A percentile compares a stretch with the other conserved stretches of the same genome.
These are phyloP conservation scores for Tyto alba DNA, from an alignment of 2,113 vertebrate species.

Conservation along the genomic window DNA sequence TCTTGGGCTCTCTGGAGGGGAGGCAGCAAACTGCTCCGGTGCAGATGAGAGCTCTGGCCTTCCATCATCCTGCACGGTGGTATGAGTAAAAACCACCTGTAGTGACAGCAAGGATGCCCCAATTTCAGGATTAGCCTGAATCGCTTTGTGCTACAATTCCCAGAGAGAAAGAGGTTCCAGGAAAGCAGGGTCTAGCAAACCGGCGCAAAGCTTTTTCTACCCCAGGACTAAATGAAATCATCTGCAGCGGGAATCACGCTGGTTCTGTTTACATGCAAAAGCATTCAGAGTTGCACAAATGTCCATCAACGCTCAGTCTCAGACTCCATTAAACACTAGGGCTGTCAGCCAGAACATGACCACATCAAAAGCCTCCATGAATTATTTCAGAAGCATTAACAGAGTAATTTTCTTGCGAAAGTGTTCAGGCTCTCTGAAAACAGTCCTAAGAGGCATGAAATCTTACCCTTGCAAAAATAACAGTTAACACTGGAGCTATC, in stretches of 20 bases:
- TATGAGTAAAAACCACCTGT: neutral
- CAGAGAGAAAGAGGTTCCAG: neutral
- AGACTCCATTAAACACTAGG: neutral
- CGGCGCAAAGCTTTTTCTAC: neutral
- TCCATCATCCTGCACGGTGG: neutral
- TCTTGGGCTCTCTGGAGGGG: neutral
- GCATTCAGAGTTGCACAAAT: neutral
- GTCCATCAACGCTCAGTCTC: neutral
- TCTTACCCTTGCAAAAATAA: neutral
- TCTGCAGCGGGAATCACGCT: neutral
- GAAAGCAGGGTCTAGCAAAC: neutral
- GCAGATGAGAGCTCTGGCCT: neutral
- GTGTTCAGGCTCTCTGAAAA: neutral
- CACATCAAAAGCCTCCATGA: conserved; percentile 8
- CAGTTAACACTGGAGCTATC: neutral
- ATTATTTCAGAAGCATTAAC: conserved; percentile 20
- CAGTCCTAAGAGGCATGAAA: neutral
- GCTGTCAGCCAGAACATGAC: neutral
- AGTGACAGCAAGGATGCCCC: neutral
- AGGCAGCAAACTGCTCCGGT: neutral
- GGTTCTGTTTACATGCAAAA: neutral
- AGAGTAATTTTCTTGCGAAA: neutral
- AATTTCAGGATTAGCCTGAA: neutral
- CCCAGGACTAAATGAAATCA: neutral
- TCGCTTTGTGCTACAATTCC: neutral